Base-by-base conservation (phyloP, 2,888 invertebrate species). In the Tupiocoris notatus region DNA sequence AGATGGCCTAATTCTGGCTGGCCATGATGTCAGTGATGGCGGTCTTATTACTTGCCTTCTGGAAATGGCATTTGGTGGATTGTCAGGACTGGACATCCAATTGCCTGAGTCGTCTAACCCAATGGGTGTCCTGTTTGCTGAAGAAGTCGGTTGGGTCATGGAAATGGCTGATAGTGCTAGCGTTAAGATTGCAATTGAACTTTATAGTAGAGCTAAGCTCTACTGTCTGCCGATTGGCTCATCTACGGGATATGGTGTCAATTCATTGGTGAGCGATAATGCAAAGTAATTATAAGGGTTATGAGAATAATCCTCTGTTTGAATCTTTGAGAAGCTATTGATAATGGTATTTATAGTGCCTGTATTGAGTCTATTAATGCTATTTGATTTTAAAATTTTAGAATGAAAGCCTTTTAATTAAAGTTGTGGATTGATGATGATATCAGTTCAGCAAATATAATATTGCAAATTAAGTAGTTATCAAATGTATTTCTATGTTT, bases 1-100 rank as follows among this genome's bases (percentile, higher is more conserved):
- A 91, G 91, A 90, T 80, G 87, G 87, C 1, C 88, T 89, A 82
- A 84, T 95, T 9, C 83, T 91, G 54, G 88, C 97, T 2, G 97
- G 98, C 0, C 98, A 99, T 83, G 98, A 99, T 84, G 88, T 98
- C 2, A 98, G 97, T 83, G 98, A 98, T 85, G 98, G 99, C 21
- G 98, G 99, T 25, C 86, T 98, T 39, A 86, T 98, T 59, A 93
- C 93, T 0, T 93, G 95, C 81, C 84, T 95, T 0, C 83, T 98
- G 77, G 98, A 99, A 86, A 98, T 98, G 97, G 92, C 93, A n/a
- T 94, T 98, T 83, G 96, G 91, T 76, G 97, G 98, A 56, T 86
- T 96, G 77, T 89, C 92, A 80, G 96, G 96, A 0, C 82, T 96
- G 17, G 77, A 83, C 83, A 21, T 77, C 39, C 24, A 76, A 67